Evolutionary conservation across 1,140 invertebrate genomes (phyloP).

Genomic region (Phymorhynchus buccinoides): DNA sequence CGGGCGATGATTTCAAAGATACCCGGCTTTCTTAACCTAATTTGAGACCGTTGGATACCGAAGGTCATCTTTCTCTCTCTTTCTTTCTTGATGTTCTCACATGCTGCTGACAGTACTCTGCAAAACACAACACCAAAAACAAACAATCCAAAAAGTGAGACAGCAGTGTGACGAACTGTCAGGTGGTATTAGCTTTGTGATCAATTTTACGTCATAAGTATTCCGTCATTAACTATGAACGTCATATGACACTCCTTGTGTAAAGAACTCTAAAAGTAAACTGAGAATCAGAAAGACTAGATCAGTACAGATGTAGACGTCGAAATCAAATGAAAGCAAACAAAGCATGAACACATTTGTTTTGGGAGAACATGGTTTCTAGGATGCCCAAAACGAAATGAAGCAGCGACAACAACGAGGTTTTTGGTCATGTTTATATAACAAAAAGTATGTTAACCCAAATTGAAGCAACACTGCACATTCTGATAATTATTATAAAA

Average conservation of each 20-base stretch:
- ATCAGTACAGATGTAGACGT: too few relatives aligned
- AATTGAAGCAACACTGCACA: too few relatives aligned
- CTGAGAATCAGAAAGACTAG: too few relatives aligned
- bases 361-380: too few relatives aligned
- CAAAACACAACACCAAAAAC: not conserved
- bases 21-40: not conserved
- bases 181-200: not conserved
- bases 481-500: too few relatives aligned
- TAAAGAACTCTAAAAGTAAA: too few relatives aligned
- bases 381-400: too few relatives aligned
- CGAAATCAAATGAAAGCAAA: not conserved
- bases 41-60: not conserved
- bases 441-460: too few relatives aligned
- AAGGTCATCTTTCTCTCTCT: too few relatives aligned
- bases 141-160: not conserved
- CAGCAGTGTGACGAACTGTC: not conserved
- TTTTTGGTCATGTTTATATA: too few relatives aligned
- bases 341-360: too few relatives aligned
- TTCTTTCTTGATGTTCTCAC: not conserved
- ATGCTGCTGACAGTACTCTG: not conserved
- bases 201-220: not conserved
- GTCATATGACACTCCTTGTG: not conserved
- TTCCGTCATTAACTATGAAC: not conserved
- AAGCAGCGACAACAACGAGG: too few relatives aligned
- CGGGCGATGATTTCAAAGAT: not conserved